phyloP scores from a whole-genome alignment of 30 jellyfish, hydroid and myxozoan genomes.

The Turritopsis dohrnii region DNA sequence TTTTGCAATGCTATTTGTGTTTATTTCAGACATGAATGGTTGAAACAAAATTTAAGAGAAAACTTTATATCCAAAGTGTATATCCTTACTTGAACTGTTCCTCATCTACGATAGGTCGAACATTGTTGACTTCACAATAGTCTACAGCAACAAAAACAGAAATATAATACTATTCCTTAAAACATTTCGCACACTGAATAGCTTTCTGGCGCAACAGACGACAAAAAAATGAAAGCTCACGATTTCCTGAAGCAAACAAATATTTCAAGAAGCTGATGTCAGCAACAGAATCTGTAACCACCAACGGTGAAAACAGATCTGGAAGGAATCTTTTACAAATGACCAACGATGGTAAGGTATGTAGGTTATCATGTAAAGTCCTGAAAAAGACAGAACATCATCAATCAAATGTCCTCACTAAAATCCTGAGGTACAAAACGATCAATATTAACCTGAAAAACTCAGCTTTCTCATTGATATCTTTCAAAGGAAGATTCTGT shows the following conservation, averaged over 20 bases:
- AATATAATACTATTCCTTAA: neutral
- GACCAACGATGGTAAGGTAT: constrained; percentile 34
- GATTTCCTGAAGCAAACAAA: constrained; percentile 39
- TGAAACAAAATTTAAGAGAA: neutral
- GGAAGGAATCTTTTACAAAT: constrained; percentile 62
- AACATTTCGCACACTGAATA: no score
- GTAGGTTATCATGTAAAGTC: constrained; percentile 32
- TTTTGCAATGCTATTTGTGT: no score
- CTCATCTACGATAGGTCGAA: neutral
- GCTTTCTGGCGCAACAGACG: neutral
- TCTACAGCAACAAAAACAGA: neutral
- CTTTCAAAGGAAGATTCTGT: constrained; percentile 48
- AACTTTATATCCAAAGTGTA: neutral
- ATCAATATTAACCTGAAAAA: constrained; percentile 52
- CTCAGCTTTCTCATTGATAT: constrained; percentile 40
- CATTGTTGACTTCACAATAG: neutral
- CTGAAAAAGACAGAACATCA: constrained; percentile 26
- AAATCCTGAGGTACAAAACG: neutral
- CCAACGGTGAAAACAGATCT: constrained; percentile 47
- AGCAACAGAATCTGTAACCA: constrained; percentile 73
- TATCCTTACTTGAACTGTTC: constrained; percentile 10
- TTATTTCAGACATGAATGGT: no score
- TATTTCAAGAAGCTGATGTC: constrained; percentile 55
- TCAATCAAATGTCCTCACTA: neutral
- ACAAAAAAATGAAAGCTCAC: constrained; percentile 1